Percentiles rank a stretch among this genome's conserved stretches.
phyloP scores from a whole-genome alignment of 2,113 vertebrate genomes.

The Furnarius figulus region DNA sequence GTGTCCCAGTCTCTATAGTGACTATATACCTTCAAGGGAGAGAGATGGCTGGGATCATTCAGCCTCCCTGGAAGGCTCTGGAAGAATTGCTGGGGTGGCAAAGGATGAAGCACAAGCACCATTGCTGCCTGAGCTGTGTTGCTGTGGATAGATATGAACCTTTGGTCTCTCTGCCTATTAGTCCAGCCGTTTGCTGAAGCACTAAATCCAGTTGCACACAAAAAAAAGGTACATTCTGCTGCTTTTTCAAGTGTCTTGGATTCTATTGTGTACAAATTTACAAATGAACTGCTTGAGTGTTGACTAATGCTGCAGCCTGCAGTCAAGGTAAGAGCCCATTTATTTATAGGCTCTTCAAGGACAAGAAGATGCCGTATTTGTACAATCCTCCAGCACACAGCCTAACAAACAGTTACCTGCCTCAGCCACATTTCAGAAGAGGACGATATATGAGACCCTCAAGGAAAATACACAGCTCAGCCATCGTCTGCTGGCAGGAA shows the following conservation, averaged over 20 bases:
- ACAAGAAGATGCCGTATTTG: constrained; percentile 63
- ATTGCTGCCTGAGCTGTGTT: fast-evolving
- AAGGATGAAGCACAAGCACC: neutral
- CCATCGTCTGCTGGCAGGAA: constrained; percentile 10
- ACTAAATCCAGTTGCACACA: neutral
- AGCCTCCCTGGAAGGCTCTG: neutral
- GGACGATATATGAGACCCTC: constrained; percentile 28
- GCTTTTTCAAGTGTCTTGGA: constrained; percentile 53
- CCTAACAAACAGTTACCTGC: constrained; percentile 45
- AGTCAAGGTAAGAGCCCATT: constrained; percentile 66
- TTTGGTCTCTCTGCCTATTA: neutral
- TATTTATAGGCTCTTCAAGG: constrained; percentile 71
- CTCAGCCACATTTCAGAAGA: neutral
- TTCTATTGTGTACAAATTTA: constrained; percentile 65
- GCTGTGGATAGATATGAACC: neutral
- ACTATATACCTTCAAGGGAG: neutral
- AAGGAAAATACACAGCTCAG: constrained; percentile 24
- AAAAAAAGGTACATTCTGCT: constrained; percentile 29
- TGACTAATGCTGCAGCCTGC: constrained; percentile 65
- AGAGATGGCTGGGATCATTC: neutral
- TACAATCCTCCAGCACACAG: constrained; percentile 48
- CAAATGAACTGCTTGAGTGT: constrained; percentile 65
- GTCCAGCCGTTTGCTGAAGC: neutral
- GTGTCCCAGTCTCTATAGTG: neutral
- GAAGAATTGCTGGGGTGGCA: neutral